Evolutionary conservation across 2,888 invertebrate species (phyloP).

Genomic region (Prosopocoilus inquinatus): DNA sequence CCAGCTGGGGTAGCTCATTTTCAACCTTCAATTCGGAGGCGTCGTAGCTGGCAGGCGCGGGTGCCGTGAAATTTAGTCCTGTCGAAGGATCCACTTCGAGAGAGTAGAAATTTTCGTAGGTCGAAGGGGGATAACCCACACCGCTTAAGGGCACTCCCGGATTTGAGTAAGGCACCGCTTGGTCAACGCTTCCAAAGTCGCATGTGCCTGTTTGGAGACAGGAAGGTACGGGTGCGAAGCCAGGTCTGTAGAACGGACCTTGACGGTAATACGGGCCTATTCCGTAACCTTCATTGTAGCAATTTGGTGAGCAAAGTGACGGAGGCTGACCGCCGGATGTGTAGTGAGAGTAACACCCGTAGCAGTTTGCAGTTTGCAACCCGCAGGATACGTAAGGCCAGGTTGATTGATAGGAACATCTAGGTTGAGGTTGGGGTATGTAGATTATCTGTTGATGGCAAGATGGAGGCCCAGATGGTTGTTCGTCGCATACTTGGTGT

Average conservation of each 20-base stretch:
- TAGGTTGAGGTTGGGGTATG: constrained; percentile 45
- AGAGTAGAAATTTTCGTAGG: constrained; percentile 15
- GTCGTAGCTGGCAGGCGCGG: too few relatives aligned
- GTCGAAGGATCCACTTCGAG: background rate
- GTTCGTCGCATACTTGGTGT: constrained; percentile 33
- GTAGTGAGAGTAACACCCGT: constrained; percentile 41
- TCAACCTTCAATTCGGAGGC: too few relatives aligned
- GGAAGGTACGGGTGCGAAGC: constrained; percentile 34
- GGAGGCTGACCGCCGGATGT: constrained; percentile 27
- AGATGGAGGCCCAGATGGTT: constrained; percentile 21
- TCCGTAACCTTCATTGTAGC: constrained; percentile 43
- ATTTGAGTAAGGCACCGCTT: background rate
- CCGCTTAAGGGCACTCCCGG: constrained; percentile 6
- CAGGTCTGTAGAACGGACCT: constrained; percentile 40
- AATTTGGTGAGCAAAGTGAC: constrained; percentile 33
- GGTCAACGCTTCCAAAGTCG: background rate
- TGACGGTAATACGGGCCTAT: constrained; percentile 39
- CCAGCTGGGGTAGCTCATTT: too few relatives aligned
- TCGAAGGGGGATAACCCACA: constrained; percentile 14
- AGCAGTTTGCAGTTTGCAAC: constrained; percentile 34
- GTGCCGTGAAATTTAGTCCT: too few relatives aligned
- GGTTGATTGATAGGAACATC: constrained; percentile 40
- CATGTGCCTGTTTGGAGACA: constrained; percentile 29
- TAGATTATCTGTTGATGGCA: constrained; percentile 42
- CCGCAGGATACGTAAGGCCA: constrained; percentile 48